Evolutionary conservation across 2,888 invertebrate species (phyloP), one percentile per base, ranked within the genome.

Genomic region (Drosophila pegasa): DNA sequence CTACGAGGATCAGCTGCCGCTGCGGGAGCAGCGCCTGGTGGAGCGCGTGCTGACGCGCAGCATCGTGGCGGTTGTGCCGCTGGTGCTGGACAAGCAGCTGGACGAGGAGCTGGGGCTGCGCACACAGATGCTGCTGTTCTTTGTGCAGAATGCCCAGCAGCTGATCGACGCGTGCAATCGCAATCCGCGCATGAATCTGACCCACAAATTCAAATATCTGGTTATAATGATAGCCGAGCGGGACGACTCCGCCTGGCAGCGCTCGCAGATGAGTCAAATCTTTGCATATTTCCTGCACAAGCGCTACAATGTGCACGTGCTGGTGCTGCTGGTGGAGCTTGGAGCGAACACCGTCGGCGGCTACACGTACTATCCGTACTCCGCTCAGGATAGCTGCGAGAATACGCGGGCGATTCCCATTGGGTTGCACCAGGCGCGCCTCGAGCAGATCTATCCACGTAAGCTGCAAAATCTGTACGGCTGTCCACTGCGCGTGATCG

Each of bases 381-480:
- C 51, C 2, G 2, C 38, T 0, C 8, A 2, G 0, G 9, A 14
- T 6, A 12, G 10, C 6, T 85, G 85, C 31, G 43, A 20, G 5
- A 64, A 65, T 22, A 56, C 45, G 0, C 38, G 22, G 1, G 78
- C 85, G 0, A 12, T 72, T n/a, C 22, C 3, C 0, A 62, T 50
- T 2, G 22, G 59, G 1, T 18, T 71, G 0, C 38, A 12, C 1
- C 10, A 62, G 7, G 55, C 20, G 3, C 22, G 14, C 0, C 12
- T 41, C 7, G 0, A 20, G 0, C 43, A 76, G 0, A 60, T 89
- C 3, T 85, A 74, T 63, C 84, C 82, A 0, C 0, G 16, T 0
- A 89, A 90, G 22, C 5, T 87, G 12, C 12, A 1, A 2, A 79
- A 90, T 50, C 52, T 91, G 1, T 54, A 89, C 10, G 88, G 89